phyloP scores from a whole-genome alignment of 2,888 invertebrate species.

The Pocota personata region DNA sequence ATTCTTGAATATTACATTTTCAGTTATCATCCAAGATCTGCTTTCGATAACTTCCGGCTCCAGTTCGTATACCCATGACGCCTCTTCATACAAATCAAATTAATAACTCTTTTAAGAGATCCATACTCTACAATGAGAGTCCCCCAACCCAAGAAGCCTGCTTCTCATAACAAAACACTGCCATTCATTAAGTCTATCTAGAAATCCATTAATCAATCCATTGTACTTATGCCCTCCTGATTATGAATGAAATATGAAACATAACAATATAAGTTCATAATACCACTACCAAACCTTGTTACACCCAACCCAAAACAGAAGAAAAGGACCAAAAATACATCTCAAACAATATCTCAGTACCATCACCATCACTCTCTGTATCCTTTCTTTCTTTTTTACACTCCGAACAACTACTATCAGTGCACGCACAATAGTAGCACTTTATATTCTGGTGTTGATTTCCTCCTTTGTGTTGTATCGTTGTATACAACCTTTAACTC shows the following conservation, averaged over 20 bases:
- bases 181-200: conserved; percentile 37
- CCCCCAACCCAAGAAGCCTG: not conserved
- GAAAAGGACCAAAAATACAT: not conserved
- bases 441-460: conserved; percentile 59
- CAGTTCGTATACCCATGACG: not conserved
- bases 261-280: conserved; percentile 39
- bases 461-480: conserved; percentile 26
- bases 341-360: conserved; percentile 1
- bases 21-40: not conserved
- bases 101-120: not conserved
- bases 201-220: conserved; percentile 48
- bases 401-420: conserved; percentile 18
- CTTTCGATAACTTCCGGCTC: not conserved
- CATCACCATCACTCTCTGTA: not conserved
- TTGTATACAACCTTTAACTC: conserved; percentile 11
- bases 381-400: not conserved
- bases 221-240: conserved; percentile 36
- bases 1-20: not conserved
- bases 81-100: conserved; percentile 13
- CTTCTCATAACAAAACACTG: not conserved
- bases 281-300: not conserved
- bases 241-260: conserved; percentile 56
- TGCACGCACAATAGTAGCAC: conserved; percentile 50
- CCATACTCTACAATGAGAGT: not conserved
- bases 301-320: not conserved